These are phyloP conservation scores for Hyla sarda DNA, from an alignment of 2,113 vertebrate species.

Conservation along the genomic window DNA sequence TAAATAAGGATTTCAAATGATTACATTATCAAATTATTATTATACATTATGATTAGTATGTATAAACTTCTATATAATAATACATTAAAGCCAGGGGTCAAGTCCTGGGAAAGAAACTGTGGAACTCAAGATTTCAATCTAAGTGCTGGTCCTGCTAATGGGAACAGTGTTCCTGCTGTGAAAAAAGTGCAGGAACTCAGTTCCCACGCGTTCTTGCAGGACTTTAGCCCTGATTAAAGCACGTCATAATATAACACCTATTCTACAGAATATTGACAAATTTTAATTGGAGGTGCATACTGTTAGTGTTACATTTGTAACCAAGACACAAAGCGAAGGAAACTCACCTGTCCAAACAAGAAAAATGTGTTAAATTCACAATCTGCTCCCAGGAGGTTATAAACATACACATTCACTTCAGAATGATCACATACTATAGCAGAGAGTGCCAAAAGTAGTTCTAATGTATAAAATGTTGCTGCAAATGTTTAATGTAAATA, in stretches of 20 bases:
- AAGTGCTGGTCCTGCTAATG: too few relatives aligned
- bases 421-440: background rate
- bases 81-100: too few relatives aligned
- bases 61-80: background rate
- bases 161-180: too few relatives aligned
- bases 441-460: background rate
- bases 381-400: background rate
- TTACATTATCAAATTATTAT: too few relatives aligned
- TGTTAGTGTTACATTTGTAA: background rate
- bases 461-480: background rate
- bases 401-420: background rate
- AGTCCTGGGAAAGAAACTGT: too few relatives aligned
- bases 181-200: too few relatives aligned
- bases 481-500: background rate
- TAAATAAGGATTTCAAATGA: too few relatives aligned
- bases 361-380: background rate
- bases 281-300: background rate
- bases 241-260: background rate
- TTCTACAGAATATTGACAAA: background rate
- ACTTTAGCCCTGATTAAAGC: too few relatives aligned
- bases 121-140: too few relatives aligned
- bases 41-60: background rate
- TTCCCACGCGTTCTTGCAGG: too few relatives aligned
- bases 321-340: background rate
- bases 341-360: slow-evolving; percentile 25